Evolutionary conservation across 2,888 invertebrate genomes (phyloP).

Genomic region (Tetrapedia diversipes): DNA sequence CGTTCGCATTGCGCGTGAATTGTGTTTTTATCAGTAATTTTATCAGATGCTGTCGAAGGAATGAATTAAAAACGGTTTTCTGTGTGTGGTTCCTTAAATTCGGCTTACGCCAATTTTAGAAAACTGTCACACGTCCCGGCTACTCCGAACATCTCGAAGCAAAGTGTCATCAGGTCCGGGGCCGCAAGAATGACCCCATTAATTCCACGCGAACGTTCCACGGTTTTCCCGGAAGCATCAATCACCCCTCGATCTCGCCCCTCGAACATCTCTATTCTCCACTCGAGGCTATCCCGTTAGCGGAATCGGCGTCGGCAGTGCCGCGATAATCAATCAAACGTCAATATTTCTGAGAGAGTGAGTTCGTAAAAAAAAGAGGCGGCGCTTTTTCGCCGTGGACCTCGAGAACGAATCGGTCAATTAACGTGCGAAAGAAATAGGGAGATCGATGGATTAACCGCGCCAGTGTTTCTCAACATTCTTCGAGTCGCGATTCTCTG

Average conservation of each 20-base stretch:
- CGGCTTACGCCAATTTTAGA: too few species aligned
- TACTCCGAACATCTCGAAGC: background rate
- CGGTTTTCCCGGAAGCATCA: constrained; percentile 18
- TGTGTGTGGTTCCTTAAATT: too few species aligned
- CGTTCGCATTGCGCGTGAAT: too few species aligned
- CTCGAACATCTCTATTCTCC: background rate
- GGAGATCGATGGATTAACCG: constrained; percentile 9
- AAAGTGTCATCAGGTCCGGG: background rate
- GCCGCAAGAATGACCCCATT: constrained; percentile 5
- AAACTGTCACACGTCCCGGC: too few species aligned
- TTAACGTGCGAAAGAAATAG: constrained; percentile 12
- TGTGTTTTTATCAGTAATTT: too few species aligned
- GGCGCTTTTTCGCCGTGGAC: background rate
- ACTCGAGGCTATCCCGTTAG: background rate
- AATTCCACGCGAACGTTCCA: background rate
- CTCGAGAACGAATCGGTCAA: constrained; percentile 5
- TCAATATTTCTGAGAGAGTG: constrained; percentile 1
- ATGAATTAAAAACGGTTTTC: too few species aligned
- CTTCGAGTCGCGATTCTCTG: too few species aligned
- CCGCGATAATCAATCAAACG: constrained; percentile 31
- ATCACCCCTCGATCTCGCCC: constrained; percentile 2
- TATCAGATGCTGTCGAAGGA: too few species aligned
- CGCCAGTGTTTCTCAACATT: too few species aligned
- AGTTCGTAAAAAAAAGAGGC: background rate
- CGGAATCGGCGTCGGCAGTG: constrained; percentile 14